These are phyloP conservation scores for Notarius quadriscutis DNA, from an alignment of 2,113 vertebrate species.

Conservation along the genomic window DNA sequence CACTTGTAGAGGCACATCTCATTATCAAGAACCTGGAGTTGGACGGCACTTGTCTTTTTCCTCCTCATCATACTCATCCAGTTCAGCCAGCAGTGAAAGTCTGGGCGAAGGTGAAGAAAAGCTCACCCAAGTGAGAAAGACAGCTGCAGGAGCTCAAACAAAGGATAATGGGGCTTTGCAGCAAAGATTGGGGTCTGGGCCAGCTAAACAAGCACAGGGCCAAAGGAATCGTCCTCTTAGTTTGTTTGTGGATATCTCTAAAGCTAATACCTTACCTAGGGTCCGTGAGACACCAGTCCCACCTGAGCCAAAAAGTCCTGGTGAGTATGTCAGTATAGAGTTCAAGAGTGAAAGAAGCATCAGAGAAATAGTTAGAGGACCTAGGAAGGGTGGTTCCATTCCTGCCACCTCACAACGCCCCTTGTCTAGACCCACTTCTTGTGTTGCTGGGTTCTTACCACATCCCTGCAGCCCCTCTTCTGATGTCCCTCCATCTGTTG, in stretches of 20 bases:
- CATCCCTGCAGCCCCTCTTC: constrained; percentile 66
- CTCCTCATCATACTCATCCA: constrained; percentile 76
- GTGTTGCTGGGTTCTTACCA: constrained; percentile 66
- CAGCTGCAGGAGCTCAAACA: constrained; percentile 49
- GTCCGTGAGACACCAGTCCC: constrained; percentile 68
- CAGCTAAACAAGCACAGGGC: constrained; percentile 61
- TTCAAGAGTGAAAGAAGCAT: constrained; percentile 61
- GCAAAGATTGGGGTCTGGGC: constrained; percentile 62
- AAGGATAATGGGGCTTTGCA: constrained; percentile 51
- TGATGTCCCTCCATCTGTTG: constrained; percentile 60
- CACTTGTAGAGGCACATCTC: constrained; percentile 41
- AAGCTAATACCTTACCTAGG: constrained; percentile 75
- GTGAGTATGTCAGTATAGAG: constrained; percentile 78
- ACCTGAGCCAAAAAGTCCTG: constrained; percentile 73
- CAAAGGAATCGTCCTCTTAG: constrained; percentile 69
- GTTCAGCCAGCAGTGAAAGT: constrained; percentile 80
- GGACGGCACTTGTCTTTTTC: constrained; percentile 71
- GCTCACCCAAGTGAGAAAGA: constrained; percentile 44
- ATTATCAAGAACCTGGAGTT: constrained; percentile 41
- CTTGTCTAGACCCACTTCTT: constrained; percentile 67
- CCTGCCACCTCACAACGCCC: constrained; percentile 57
- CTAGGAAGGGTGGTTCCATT: constrained; percentile 59
- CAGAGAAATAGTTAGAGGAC: constrained; percentile 47
- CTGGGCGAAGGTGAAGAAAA: constrained; percentile 74
- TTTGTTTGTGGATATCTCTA: constrained; percentile 74